These are phyloP conservation scores for Polymixis flavicincta DNA, from an alignment of 2,888 invertebrate genomes.

Conservation along the genomic window DNA sequence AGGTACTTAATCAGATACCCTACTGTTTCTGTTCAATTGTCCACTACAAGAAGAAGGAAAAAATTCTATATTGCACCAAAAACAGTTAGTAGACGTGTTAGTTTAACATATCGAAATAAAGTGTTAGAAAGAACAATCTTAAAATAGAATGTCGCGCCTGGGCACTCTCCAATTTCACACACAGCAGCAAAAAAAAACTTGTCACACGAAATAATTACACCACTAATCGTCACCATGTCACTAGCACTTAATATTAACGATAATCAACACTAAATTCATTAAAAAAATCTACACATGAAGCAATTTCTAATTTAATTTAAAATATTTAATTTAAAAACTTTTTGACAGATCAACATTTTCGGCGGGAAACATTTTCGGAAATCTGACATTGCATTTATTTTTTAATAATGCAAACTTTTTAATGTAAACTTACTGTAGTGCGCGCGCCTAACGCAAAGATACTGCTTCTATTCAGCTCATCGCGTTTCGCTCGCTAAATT, in stretches of 20 bases:
- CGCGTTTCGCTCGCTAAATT: conserved; percentile 83
- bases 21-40: no score
- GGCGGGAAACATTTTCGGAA: conserved; percentile 56
- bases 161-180: conserved; percentile 73
- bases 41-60: rapidly evolving
- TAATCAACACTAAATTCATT: conserved; percentile 36
- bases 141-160: conserved; percentile 71
- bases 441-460: conserved; percentile 86
- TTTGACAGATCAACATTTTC: conserved; percentile 50
- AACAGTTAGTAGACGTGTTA: conserved; percentile 50
- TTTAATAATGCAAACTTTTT: conserved; percentile 66
- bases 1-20: no score
- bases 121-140: conserved; percentile 66
- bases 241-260: conserved; percentile 58
- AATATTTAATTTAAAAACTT: conserved; percentile 20
- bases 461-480: conserved; percentile 81
- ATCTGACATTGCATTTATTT: conserved; percentile 63
- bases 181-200: conserved; percentile 57
- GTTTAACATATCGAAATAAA: conserved; percentile 61
- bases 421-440: conserved; percentile 85
- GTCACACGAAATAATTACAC: conserved; percentile 59
- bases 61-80: background rate
- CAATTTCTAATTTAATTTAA: background rate
- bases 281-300: conserved; percentile 22
- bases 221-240: conserved; percentile 65